Conservation (phyloP, 2,888 invertebrate species). For the Tetheella fluctuosa region DNA sequence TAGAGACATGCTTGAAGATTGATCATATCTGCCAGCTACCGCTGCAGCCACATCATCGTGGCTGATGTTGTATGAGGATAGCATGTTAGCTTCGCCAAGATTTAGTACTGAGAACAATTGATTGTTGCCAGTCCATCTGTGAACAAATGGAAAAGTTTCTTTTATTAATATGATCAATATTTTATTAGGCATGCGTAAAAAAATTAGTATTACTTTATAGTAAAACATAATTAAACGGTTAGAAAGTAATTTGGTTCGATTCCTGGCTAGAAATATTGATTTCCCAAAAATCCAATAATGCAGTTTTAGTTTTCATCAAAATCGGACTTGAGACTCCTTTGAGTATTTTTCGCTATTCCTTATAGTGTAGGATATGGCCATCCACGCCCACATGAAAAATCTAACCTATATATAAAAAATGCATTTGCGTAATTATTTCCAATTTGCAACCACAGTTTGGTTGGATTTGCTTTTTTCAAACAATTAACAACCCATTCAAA, state of each 20-base stretch:
- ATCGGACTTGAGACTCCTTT: too few species aligned
- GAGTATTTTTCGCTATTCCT: too few species aligned
- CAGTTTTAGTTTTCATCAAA: too few species aligned
- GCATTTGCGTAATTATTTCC: too few species aligned
- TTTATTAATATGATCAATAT: background rate
- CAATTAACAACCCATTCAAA: background rate
- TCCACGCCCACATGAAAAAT: too few species aligned
- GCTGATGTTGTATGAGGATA: constrained; percentile 46
- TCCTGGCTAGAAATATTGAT: too few species aligned
- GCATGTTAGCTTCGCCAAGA: constrained; percentile 48
- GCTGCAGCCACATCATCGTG: constrained; percentile 46
- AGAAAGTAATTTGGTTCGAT: too few species aligned
- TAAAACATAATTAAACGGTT: background rate
- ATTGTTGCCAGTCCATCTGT: constrained; percentile 66
- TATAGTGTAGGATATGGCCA: too few species aligned
- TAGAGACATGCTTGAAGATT: constrained; percentile 56
- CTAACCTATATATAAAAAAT: too few species aligned
- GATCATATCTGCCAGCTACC: constrained; percentile 52
- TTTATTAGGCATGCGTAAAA: constrained; percentile 5
- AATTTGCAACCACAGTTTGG: too few species aligned
- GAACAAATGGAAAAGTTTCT: constrained; percentile 48
- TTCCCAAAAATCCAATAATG: too few species aligned
- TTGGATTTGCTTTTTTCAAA: too few species aligned
- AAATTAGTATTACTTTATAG: constrained; percentile 12
- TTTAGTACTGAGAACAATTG: constrained; percentile 22